Evolutionary conservation across 2,888 invertebrate species (phyloP), one percentile per base, ranked within the genome.

Genomic region (Brachyopa scutellaris): DNA sequence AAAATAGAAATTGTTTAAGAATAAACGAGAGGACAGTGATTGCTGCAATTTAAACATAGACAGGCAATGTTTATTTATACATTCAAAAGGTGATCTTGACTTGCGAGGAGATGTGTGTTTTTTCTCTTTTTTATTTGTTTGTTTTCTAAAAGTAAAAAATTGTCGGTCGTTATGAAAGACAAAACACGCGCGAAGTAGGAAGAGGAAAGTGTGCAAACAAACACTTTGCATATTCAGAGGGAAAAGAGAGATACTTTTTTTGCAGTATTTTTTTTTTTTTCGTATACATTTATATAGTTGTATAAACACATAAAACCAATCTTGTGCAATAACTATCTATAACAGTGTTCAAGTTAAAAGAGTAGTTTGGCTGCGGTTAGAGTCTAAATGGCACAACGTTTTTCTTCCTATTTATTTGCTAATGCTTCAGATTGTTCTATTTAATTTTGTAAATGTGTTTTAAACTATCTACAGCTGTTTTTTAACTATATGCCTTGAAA

Each of bases 31-130:
- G n/a, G 23, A 64, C 29, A 77, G 55, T 62, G 26, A 69, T 33
- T 70, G 53, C 47, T 45, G 55, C 53, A 49, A 57, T 47, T 36
- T 17, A 40, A 23, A 36, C 11, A 51, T 7, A 49, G 9, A 19
- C 13, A 64, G 15, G 19, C 17, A n/a, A 17, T 51, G 61, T 57
- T 67, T 80, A 74, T 80, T 74, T 80, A 53, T 69, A 73, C 26
- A 53, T 29, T 74, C 36, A 64, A 64, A 74, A 74, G 55, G 80
- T 69, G 80, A 80, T 80, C 80, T 80, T 80, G 80, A 80, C 80
- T 74, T 31, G 40, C 7, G 11, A 29, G 21, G 40, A 51, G 62
- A 23, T 77, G 40, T 59, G 38, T 78, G 70, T n/a, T 78, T 64
- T 78, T 70, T 57, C 47, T 64, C 51, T 70, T 72, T 2, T 21